Conservation (phyloP, 2,888 invertebrate species). For the Fabriciana adippe region DNA sequence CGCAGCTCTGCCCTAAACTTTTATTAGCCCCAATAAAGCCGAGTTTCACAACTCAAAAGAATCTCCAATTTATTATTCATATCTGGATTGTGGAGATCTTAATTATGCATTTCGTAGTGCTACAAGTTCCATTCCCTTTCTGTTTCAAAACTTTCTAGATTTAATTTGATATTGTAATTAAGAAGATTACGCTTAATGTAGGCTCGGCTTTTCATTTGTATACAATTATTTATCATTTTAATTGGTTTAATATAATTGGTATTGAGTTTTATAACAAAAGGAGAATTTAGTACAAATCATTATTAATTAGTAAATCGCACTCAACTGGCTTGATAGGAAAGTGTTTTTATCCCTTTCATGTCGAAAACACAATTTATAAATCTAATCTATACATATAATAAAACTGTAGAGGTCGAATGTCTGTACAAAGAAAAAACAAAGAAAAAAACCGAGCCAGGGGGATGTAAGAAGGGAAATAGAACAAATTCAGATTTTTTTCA, state of each 20-base stretch:
- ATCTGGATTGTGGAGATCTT: slow-evolving; percentile 40
- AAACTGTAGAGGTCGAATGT: no score
- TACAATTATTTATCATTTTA: slow-evolving; percentile 10
- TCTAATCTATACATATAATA: no score
- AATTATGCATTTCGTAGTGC: slow-evolving; percentile 43
- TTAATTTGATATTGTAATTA: slow-evolving; percentile 42
- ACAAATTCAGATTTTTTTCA: no score
- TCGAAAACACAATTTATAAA: no score
- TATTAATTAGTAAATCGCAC: no score
- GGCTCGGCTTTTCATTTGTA: slow-evolving; percentile 7
- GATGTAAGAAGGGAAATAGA: no score
- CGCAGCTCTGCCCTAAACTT: slow-evolving; percentile 49
- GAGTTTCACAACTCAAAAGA: slow-evolving; percentile 48
- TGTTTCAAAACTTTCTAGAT: slow-evolving; percentile 39
- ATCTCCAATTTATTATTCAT: slow-evolving; percentile 51
- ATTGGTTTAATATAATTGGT: slow-evolving; percentile 10
- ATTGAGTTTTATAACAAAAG: slow-evolving; percentile 2
- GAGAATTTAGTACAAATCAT: slow-evolving; percentile 1
- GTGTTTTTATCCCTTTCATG: no score
- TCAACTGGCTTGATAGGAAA: no score
- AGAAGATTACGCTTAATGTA: slow-evolving; percentile 27
- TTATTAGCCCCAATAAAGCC: slow-evolving; percentile 53
- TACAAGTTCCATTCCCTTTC: slow-evolving; percentile 39
- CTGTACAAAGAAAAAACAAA: no score
- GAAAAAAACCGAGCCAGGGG: no score